phyloP scores from a whole-genome alignment of 2,888 invertebrate species.

The Poecilus cupreus region DNA sequence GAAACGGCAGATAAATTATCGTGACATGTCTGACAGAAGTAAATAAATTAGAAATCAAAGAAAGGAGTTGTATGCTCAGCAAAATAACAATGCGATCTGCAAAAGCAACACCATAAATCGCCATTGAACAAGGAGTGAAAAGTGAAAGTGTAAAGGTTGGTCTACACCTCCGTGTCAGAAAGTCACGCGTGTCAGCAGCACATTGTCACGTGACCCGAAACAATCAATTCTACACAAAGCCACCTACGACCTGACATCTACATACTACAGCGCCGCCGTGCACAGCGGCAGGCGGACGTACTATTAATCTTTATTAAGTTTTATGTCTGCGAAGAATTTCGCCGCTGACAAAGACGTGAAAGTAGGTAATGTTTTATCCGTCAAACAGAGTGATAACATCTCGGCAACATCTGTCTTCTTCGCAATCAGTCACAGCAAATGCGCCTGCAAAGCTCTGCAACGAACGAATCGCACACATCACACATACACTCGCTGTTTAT shows the following conservation, averaged over 20 bases:
- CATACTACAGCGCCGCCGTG: slow-evolving; percentile 45
- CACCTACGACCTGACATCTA: slow-evolving; percentile 59
- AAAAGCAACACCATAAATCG: background rate
- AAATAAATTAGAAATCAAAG: slow-evolving; percentile 22
- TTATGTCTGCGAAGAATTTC: slow-evolving; percentile 52
- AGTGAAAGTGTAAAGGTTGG: slow-evolving; percentile 27
- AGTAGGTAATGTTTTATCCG: slow-evolving; percentile 59
- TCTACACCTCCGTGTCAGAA: slow-evolving; percentile 3
- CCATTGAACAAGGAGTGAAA: background rate
- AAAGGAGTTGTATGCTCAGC: background rate
- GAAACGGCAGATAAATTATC: background rate
- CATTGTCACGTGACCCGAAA: slow-evolving; percentile 45
- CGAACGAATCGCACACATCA: background rate
- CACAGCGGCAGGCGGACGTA: slow-evolving; percentile 1
- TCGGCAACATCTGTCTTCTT: slow-evolving; percentile 55
- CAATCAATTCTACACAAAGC: slow-evolving; percentile 56
- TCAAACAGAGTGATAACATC: slow-evolving; percentile 60
- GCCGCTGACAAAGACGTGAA: slow-evolving; percentile 55
- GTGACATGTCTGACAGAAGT: background rate
- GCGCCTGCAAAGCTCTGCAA: slow-evolving; percentile 1
- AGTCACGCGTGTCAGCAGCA: background rate
- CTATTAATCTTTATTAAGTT: slow-evolving; percentile 60
- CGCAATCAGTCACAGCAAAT: slow-evolving; percentile 47
- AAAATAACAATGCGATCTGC: slow-evolving; percentile 7
- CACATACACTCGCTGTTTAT: too few relatives aligned